These are phyloP conservation scores for Melanotus villosus DNA, from an alignment of 2,888 invertebrate genomes.

Conservation along the genomic window DNA sequence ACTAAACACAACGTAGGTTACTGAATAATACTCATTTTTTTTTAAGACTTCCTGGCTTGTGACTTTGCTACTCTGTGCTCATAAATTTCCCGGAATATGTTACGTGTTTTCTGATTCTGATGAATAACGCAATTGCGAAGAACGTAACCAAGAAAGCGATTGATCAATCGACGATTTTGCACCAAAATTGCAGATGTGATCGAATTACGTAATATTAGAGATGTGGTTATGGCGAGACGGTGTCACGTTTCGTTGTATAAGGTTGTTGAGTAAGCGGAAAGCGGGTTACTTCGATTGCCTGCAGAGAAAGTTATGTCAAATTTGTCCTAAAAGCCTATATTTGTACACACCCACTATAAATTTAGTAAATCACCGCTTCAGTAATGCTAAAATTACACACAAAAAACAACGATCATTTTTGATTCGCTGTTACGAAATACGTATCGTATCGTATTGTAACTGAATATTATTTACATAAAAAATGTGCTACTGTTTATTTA, in stretches of 20 bases:
- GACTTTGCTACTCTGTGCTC: not conserved
- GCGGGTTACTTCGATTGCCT: conserved; percentile 56
- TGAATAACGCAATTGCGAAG: not conserved
- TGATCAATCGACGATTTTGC: conserved; percentile 9
- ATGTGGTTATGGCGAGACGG: conserved; percentile 50
- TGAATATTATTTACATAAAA: no score
- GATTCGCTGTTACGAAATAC: not conserved
- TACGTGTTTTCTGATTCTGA: not conserved
- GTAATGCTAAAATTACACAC: not conserved
- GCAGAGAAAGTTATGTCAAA: conserved; percentile 60
- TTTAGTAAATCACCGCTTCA: not conserved
- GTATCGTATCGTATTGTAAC: no score
- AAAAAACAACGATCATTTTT: not conserved
- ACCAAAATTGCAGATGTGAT: conserved; percentile 36
- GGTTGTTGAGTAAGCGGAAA: conserved; percentile 52
- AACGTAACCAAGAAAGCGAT: conserved; percentile 20
- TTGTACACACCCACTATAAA: conserved; percentile 32
- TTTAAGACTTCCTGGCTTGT: conserved; percentile 16
- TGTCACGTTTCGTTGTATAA: conserved; percentile 55
- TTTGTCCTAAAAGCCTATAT: conserved; percentile 54
- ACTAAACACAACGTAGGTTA: conserved; percentile 28
- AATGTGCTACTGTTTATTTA: no score
- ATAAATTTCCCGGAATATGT: not conserved
- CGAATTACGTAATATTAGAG: conserved; percentile 40
- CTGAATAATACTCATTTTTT: conserved; percentile 20